phyloP scores from a whole-genome alignment of 2,888 invertebrate genomes.

The Ennomos erosarius region DNA sequence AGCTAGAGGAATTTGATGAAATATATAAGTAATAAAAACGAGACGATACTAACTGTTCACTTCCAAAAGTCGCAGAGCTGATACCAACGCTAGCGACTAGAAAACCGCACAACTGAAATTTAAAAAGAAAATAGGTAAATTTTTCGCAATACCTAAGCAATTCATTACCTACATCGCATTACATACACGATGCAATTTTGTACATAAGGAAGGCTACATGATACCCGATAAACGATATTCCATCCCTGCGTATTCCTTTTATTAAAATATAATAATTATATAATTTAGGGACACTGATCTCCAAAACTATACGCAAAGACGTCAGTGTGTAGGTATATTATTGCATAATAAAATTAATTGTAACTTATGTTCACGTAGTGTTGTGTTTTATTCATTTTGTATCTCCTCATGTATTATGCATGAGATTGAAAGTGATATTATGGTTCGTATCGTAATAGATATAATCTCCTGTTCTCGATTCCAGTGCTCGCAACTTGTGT shows the following conservation, averaged over 20 bases:
- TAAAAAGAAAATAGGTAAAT: constrained; percentile 51
- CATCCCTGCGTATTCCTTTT: too few relatives aligned
- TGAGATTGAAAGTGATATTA: constrained; percentile 55
- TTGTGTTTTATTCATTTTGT: constrained; percentile 1
- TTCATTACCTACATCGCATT: too few relatives aligned
- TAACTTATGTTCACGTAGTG: too few relatives aligned
- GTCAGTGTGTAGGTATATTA: too few relatives aligned
- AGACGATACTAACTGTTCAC: constrained; percentile 79
- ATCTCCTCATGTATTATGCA: constrained; percentile 18
- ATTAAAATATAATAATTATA: too few relatives aligned
- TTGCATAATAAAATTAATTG: too few relatives aligned
- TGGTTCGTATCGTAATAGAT: constrained; percentile 34
- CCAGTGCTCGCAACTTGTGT: constrained; percentile 8
- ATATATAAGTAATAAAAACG: constrained; percentile 20
- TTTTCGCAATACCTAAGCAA: too few relatives aligned
- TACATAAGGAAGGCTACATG: too few relatives aligned
- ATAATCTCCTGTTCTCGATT: constrained; percentile 38
- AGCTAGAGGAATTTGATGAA: constrained; percentile 37
- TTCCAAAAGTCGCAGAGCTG: constrained; percentile 81
- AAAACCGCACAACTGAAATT: constrained; percentile 78
- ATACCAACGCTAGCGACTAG: constrained; percentile 77
- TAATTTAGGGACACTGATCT: too few relatives aligned
- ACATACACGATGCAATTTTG: too few relatives aligned
- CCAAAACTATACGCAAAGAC: too few relatives aligned
- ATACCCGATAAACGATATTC: too few relatives aligned